These are phyloP conservation scores for Glossophaga mutica DNA, from an alignment of 2,797 vertebrate species.

Conservation along the genomic window DNA sequence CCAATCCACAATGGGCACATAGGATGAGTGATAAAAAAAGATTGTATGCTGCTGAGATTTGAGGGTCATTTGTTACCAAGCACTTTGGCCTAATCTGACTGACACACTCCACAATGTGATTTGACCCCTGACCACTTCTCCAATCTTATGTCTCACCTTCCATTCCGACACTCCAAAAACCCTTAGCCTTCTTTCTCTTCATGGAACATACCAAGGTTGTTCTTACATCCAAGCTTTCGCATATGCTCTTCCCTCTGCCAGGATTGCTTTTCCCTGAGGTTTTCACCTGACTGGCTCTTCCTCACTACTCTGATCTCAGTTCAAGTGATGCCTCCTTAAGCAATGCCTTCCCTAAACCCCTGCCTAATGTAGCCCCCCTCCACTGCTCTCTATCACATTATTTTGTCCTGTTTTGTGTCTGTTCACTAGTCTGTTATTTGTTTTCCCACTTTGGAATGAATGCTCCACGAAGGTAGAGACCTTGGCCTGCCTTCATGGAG, in stretches of 20 bases:
- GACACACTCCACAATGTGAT: not conserved
- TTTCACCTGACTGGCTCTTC: not conserved
- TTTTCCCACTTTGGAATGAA: not conserved
- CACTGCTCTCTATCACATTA: not conserved
- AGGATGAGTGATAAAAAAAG: not conserved
- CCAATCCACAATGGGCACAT: not conserved
- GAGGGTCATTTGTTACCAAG: not conserved
- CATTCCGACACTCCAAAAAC: not conserved
- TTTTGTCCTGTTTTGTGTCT: not conserved
- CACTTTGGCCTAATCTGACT: not conserved
- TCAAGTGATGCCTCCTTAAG: not conserved
- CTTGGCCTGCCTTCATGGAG: no score
- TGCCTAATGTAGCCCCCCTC: not conserved
- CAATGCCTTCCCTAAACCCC: not conserved
- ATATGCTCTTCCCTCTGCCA: not conserved
- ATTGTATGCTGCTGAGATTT: not conserved
- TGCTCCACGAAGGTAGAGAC: not conserved
- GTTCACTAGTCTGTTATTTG: not conserved
- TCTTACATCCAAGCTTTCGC: not conserved
- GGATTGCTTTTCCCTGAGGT: not conserved
- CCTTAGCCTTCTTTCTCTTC: not conserved
- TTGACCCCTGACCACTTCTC: not conserved
- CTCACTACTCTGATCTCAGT: not conserved
- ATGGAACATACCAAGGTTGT: not conserved
- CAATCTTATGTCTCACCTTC: not conserved